These are phyloP conservation scores for Hanleya hanleyi DNA, from an alignment of 2,888 invertebrate genomes.

Conservation along the genomic window DNA sequence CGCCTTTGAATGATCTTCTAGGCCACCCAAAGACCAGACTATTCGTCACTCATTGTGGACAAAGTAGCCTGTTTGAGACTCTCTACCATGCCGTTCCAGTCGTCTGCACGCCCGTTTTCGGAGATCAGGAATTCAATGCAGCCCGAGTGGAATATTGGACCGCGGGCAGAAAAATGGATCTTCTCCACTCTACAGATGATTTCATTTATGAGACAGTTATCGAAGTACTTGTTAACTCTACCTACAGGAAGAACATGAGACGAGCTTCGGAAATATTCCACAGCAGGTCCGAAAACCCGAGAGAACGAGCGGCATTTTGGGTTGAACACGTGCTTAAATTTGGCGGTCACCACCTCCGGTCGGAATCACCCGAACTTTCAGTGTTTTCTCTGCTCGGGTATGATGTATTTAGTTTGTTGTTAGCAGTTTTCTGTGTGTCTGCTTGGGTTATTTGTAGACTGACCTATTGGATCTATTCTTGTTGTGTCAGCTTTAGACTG, in stretches of 20 bases:
- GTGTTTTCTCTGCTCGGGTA: not conserved
- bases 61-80: constrained; percentile 48
- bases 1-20: constrained; percentile 49
- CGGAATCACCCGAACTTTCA: constrained; percentile 25
- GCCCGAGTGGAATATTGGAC: constrained; percentile 33
- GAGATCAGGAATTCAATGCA: constrained; percentile 47
- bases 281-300: constrained; percentile 29
- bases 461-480: no score
- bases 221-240: constrained; percentile 32
- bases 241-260: constrained; percentile 32
- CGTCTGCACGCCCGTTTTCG: constrained; percentile 43
- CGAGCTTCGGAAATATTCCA: constrained; percentile 39
- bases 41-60: constrained; percentile 55
- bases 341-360: constrained; percentile 48
- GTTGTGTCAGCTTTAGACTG: no score
- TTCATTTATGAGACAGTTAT: constrained; percentile 32
- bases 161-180: constrained; percentile 40
- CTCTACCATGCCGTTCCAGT: constrained; percentile 54
- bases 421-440: not conserved
- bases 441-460: no score
- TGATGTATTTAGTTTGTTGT: not conserved
- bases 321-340: constrained; percentile 52
- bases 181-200: constrained; percentile 22
- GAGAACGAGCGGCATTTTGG: constrained; percentile 49
- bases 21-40: constrained; percentile 43